Evolutionary conservation across 2,113 vertebrate species (phyloP).

Genomic region (Triplophysa dalaica): DNA sequence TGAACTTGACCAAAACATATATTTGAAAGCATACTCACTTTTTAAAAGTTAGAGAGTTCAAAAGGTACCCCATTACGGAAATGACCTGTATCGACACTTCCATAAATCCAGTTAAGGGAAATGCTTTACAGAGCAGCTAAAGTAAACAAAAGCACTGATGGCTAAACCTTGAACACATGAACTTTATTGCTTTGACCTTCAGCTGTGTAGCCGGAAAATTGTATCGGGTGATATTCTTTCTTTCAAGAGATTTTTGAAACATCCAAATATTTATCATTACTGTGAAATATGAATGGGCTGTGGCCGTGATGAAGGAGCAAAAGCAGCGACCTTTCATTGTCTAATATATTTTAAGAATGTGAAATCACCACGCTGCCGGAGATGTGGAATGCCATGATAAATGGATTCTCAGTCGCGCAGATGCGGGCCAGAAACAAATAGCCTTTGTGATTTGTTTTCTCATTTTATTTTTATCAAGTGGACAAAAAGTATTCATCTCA

Average conservation of each 20-base stretch:
- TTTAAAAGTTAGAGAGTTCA: too few relatives aligned
- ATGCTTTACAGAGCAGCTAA: constrained; percentile 31
- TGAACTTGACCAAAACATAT: too few relatives aligned
- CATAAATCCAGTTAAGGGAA: constrained; percentile 5
- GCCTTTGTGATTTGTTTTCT: constrained; percentile 39
- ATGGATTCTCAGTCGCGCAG: constrained; percentile 50
- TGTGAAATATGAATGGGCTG: constrained; percentile 44
- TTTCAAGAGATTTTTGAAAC: constrained; percentile 43
- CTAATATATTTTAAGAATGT: constrained; percentile 44
- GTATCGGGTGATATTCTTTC: neutral
- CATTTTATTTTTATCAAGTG: neutral
- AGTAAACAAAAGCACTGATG: constrained; percentile 38
- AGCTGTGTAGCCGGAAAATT: constrained; percentile 42
- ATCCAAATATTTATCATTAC: constrained; percentile 53
- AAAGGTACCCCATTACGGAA: too few relatives aligned
- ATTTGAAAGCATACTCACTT: too few relatives aligned
- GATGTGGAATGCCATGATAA: constrained; percentile 52
- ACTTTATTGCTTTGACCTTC: constrained; percentile 41
- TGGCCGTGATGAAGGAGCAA: constrained; percentile 34
- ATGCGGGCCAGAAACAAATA: constrained; percentile 40
- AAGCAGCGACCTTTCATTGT: constrained; percentile 46
- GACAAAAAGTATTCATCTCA: neutral
- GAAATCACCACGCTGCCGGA: constrained; percentile 48
- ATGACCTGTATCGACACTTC: neutral
- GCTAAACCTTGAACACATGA: constrained; percentile 15